phyloP scores from a whole-genome alignment of 2,113 vertebrate genomes.

The human region GRCh38 chr1:100278001-100278500 shows the following conservation, averaged over 20 bases:
- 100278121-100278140: background rate
- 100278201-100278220: background rate
- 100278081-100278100: background rate
- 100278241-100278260: background rate
- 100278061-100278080: background rate
- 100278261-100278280: background rate
- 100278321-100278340: background rate
- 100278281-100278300: background rate
- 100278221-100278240: background rate
- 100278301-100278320: background rate
- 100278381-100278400: background rate
- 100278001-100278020: background rate
- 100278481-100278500: background rate
- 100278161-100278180: background rate
- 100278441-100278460: background rate
- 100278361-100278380: background rate
- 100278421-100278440: background rate
- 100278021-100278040: background rate
- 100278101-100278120: background rate
- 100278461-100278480: constrained; percentile 22
- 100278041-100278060: background rate
- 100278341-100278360: background rate
- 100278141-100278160: background rate
- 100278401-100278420: background rate
- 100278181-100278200: background rate